Evolutionary conservation across 2,797 vertebrate species (phyloP), one percentile per base, ranked within the genome.

Genomic region (Acrossocheilus wenchowensis): DNA sequence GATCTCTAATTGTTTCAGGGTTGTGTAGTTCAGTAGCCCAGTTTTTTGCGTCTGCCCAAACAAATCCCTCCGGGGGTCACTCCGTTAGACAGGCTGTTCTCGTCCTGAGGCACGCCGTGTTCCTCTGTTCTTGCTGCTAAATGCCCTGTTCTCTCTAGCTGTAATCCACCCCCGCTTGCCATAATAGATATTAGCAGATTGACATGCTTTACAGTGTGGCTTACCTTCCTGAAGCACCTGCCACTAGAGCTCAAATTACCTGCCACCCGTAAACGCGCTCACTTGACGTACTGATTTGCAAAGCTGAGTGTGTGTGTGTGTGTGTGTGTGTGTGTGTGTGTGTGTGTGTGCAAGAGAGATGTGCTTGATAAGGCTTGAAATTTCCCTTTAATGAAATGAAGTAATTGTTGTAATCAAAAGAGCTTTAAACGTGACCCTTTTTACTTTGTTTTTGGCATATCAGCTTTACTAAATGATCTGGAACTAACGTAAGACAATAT

Each of bases 221-320:
- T 87, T 89, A 86, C 73, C 83, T 88, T 89, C 90, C 89, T 90
- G 39, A 87, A 92, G 92, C 93, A 95, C 93, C 94, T 94, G 95
- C 91, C 92, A 91, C 89, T 89, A 75, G 90, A 90, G 90, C 92
- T 95, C 89, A 21, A 90, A 92, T 95, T 93, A 94, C 93, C 82
- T 92, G 88, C 84, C 84, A 86, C 80, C 50, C 72, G 83, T 83
- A 89, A 90, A 57, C 45, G 88, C 87, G 87, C 82, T 36, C n/a
- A 26, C 66, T 91, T 71, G 39, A 92, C 87, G 87, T 84, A 82
- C 85, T 75, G 60, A 62, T 84, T 90, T 82, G 82, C 90, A 69
- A 57, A 90, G 83, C 88, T 74, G 68, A 68, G 77, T 78, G 88
- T 82, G 60, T 39, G 74, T 30, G 50, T 50, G 62, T 87, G 43